A percentile compares a stretch with the other conserved stretches of the same genome.
Evolutionary conservation across 2,888 invertebrate genomes (phyloP).

Genomic region (Agrenia bidenticulata): DNA sequence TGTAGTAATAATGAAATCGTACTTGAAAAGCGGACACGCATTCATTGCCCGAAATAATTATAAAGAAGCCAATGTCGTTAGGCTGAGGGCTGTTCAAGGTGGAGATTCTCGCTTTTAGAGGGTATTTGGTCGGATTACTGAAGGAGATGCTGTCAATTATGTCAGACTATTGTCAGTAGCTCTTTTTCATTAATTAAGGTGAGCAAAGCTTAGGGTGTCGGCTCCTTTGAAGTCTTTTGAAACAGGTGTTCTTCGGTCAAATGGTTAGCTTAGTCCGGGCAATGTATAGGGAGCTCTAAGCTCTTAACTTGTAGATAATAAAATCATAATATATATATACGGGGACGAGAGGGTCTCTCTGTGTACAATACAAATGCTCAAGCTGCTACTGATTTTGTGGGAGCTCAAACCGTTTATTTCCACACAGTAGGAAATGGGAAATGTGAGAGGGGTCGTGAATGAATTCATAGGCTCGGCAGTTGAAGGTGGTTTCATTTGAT

Average conservation of each 20-base stretch:
- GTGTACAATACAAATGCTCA: too few relatives aligned
- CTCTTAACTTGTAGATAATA: too few relatives aligned
- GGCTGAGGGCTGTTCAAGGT: not conserved
- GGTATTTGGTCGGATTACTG: conserved; percentile 25
- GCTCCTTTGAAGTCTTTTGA: conserved; percentile 47
- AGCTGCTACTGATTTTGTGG: too few relatives aligned
- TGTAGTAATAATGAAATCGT: too few relatives aligned
- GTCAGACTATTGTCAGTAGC: conserved; percentile 45
- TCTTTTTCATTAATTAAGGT: conserved; percentile 50
- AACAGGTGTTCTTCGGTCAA: conserved; percentile 51
- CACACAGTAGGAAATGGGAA: too few relatives aligned
- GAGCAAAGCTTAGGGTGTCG: conserved; percentile 43
- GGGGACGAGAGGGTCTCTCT: too few relatives aligned
- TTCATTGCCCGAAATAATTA: not conserved
- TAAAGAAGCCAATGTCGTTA: conserved; percentile 13
- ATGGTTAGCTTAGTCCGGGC: conserved; percentile 35
- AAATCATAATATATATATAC: too few relatives aligned
- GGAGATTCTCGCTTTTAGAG: conserved; percentile 4
- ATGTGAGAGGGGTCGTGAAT: too few relatives aligned
- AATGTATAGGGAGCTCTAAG: not conserved
- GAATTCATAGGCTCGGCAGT: too few relatives aligned
- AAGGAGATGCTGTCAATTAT: conserved; percentile 32
- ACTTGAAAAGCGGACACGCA: too few relatives aligned
- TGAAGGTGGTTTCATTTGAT: too few relatives aligned
- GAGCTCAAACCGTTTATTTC: too few relatives aligned